phyloP scores from a whole-genome alignment of 2,888 invertebrate species.

The Calliphora vomitoria region DNA sequence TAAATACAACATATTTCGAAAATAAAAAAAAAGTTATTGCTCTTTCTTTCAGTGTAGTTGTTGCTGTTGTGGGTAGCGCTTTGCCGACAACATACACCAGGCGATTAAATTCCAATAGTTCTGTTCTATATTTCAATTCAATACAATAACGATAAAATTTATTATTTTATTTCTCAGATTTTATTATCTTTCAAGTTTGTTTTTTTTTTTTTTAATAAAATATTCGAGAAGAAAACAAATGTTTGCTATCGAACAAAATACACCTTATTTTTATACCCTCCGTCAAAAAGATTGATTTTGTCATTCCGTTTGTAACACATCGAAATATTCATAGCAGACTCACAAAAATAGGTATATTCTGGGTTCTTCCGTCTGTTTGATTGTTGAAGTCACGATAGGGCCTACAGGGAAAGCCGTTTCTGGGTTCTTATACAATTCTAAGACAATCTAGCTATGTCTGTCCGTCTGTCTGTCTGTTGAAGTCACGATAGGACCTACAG shows the following conservation, averaged over 20 bases:
- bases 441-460: too few species aligned
- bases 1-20: background rate
- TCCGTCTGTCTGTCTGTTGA: too few species aligned
- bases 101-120: background rate
- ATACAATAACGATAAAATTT: constrained; percentile 12
- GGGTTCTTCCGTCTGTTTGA: too few species aligned
- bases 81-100: background rate
- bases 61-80: background rate
- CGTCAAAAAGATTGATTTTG: too few species aligned
- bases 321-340: too few species aligned
- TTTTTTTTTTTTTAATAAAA: background rate
- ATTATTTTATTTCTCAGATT: background rate
- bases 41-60: background rate
- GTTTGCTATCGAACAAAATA: constrained; percentile 36
- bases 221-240: constrained; percentile 22
- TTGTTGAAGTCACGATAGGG: too few species aligned
- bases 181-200: constrained; percentile 34
- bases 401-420: too few species aligned
- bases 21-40: too few species aligned
- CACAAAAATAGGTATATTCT: too few species aligned
- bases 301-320: too few species aligned
- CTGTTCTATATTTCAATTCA: background rate
- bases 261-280: constrained; percentile 10
- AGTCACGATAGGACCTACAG: too few species aligned
- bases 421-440: too few species aligned